phyloP scores from a whole-genome alignment of 2,113 vertebrate species.

The Oplegnathus fasciatus region DNA sequence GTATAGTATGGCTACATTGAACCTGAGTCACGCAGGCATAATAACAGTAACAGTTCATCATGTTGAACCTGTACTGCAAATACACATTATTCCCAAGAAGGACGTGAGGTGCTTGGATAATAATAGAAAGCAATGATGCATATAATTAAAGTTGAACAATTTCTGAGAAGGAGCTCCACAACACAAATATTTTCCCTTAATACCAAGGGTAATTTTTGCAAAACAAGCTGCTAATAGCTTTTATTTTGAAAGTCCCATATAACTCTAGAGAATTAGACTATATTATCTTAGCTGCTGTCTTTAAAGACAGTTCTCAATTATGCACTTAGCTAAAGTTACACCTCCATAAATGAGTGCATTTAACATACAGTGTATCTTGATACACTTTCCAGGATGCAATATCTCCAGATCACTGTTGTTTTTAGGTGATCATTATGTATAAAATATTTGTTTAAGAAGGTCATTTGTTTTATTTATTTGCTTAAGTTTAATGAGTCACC shows the following conservation, averaged over 20 bases:
- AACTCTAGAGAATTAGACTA: background rate
- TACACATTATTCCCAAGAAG: background rate
- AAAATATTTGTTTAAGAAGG: background rate
- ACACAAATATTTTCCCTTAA: background rate
- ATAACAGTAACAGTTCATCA: background rate
- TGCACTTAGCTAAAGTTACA: background rate
- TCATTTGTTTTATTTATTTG: background rate
- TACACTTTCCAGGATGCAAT: background rate
- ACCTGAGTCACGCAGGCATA: background rate
- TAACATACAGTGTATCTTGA: background rate
- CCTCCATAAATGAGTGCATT: background rate
- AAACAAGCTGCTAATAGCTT: background rate
- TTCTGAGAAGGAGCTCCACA: background rate
- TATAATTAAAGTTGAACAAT: conserved; percentile 15
- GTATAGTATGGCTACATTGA: background rate
- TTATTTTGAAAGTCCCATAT: conserved; percentile 2
- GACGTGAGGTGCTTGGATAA: background rate
- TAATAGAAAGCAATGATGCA: conserved; percentile 6
- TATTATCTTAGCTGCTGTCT: background rate
- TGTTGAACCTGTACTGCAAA: conserved; percentile 13
- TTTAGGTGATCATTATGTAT: background rate
- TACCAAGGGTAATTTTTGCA: background rate
- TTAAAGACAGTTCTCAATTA: background rate
- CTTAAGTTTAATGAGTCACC: background rate
- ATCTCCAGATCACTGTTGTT: background rate